Base-by-base conservation (phyloP, 2,888 invertebrate species). In the Dendrolimus pini region DNA sequence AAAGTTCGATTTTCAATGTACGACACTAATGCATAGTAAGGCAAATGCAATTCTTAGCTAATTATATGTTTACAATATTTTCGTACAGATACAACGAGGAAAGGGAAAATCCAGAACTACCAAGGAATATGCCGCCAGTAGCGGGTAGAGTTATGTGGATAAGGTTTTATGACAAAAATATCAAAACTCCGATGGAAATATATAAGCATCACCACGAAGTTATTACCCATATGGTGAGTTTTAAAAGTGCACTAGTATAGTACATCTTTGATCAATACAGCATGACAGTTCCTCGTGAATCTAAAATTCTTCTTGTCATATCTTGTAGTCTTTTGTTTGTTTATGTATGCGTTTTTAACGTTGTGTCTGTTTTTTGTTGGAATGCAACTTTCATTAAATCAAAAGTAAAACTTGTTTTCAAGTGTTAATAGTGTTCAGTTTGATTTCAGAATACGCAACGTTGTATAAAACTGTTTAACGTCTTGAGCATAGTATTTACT, bases 81-180 rank as follows among this genome's bases (percentile, higher is more conserved):
- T 30, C 30, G 30, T 41, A 14, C 41, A 92, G 93, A 59, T 97
- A 97, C 71, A 96, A 96, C 63, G 94, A 95, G 75, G 94, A 94
- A 66, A 92, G 96, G 67, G 94, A 94, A 59, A 92, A 93, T 65
- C 96, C 97, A 0, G 92, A 93, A 1, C 77, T 96, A 9, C 93
- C 96, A 0, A 88, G 95, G 59, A 95, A 95, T 72, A 92, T 95
- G 89, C 96, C 97, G 2, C 96, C 96, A 0, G 94, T 96, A 13
- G 91, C 95, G 13, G 97, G 96, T 7, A 92, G 96, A 71, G 93
- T 97, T 18, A 92, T 94, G 76, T 97, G 97, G 97, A 95, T 96
- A 65, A 89, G 96, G 60, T 95, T 96, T 69, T 92, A 96, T 60
- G 94, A 94, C 67, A 92, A 92, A 60, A 93, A 94, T 62, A 94